Evolutionary conservation across 2,888 invertebrate genomes (phyloP), one percentile per base, ranked within the genome.

Genomic region (Eupithecia vulgata): DNA sequence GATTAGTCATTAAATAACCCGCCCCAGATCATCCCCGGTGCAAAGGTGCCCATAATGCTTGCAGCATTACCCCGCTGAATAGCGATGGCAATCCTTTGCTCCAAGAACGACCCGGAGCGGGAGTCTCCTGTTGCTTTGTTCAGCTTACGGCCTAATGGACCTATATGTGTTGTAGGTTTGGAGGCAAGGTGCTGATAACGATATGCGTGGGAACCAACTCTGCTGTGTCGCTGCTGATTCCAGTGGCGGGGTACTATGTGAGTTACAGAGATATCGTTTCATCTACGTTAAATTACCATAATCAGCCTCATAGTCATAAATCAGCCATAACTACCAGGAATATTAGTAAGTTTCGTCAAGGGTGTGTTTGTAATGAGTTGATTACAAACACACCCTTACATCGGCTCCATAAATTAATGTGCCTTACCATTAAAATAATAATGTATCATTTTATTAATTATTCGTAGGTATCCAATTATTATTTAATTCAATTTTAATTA

Each of bases 151-250:
- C n/a, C n/a, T n/a, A n/a, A n/a, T n/a, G n/a, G n/a, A n/a, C n/a
- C 15, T 15, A 45, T 57, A 25, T 57, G 25, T 57, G 12, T 65
- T 65, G 13, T 62, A 94, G 93, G 68, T 96, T 96, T 84, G 97
- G 97, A 0, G 97, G 97, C 8, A 96, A 96, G 84, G 87, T 95
- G 42, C 91, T 97, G 13, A 85, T 96, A 48, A 88, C 94, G 0
- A 73, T 83, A 10, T 86, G 88, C 21, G 80, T 91, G 2, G 81
- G 80, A 5, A 80, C 87, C 13, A 87, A 91, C 37, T 95, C 96
- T 0, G 87, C 95, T 25, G 84, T 88, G 0, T 87, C 89, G 0
- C 72, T 91, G n/a, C 42, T 91, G 0, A 81, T 90, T 71, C 92
- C 92, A 1, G 76, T 87, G 0, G 87, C 83, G 37, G 87, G 88